Evolutionary conservation across 2,888 invertebrate genomes (phyloP), one percentile per base, ranked within the genome.

Genomic region (Catotricha subobsoleta): DNA sequence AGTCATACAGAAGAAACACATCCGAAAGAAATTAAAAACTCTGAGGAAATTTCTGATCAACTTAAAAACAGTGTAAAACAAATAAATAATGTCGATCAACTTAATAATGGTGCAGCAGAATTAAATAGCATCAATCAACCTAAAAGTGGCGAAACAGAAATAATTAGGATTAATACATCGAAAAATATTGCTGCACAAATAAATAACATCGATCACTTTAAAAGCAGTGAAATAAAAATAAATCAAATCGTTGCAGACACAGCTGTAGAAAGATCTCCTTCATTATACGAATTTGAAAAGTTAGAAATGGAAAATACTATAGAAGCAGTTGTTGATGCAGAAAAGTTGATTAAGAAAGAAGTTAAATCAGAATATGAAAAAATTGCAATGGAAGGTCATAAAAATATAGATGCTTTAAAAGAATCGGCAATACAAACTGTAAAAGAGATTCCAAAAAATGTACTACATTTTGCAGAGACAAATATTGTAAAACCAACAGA

Each of bases 381-480:
- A 8, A 15, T 36, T 36, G 8, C 23, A 21, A 23, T 15, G n/a
- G 8, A 10, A 2, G 36, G 36, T 7, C 23, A 36, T 15, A 23
- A 36, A 15, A 36, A 36, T 15, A 7, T 36, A 7, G 23, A 36
- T 15, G 25, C 21, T 25, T 25, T 36, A 10, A 16, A 21, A 2
- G 15, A 36, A 36, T 16, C 21, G 16, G 23, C 36, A 6, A 23
- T 21, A 10, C 21, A 23, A 16, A 23, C 23, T 10, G 8, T 36
- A 16, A 36, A 25, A 15, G 36, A 36, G 16, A 23, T 36, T 25
- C 36, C 36, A 25, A 23, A 36, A 36, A 36, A 36, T 25, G 25
- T 36, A 3, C 13, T 36, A 10, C 15, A 25, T 6, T 36, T 23
- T 15, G 36, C 21, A 9, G 15, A 36, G 16, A 36, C 36, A 15